These are phyloP conservation scores for Andrena fulva DNA, from an alignment of 2,888 invertebrate species.

Conservation along the genomic window DNA sequence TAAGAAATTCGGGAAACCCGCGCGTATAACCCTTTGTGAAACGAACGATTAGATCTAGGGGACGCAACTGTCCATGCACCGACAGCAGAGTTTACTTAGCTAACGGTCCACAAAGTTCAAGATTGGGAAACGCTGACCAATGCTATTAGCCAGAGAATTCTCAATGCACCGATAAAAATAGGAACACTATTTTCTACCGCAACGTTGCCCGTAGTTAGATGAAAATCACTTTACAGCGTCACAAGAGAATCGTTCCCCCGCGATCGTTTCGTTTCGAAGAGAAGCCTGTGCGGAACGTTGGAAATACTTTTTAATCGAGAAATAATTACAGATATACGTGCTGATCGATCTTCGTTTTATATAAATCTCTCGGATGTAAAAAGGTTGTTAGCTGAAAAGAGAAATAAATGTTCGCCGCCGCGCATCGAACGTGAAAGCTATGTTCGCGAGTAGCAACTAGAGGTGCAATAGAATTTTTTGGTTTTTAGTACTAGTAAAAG, in stretches of 20 bases:
- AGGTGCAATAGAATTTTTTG: conserved; percentile 70
- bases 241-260: neutral
- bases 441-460: conserved; percentile 20
- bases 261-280: neutral
- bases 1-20: neutral
- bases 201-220: neutral
- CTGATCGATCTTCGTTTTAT: conserved; percentile 14
- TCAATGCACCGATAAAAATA: conserved; percentile 59
- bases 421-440: conserved; percentile 11
- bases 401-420: neutral
- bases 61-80: neutral
- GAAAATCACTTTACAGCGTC: neutral
- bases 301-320: conserved; percentile 4
- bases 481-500: conserved; percentile 57
- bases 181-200: neutral
- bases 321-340: neutral
- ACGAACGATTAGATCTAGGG: conserved; percentile 12
- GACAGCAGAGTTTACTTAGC: conserved; percentile 14
- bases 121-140: conserved; percentile 41
- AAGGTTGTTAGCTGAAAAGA: neutral
- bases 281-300: neutral
- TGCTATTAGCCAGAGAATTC: conserved; percentile 67
- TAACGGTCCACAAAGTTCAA: conserved; percentile 29
- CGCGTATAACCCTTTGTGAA: neutral
- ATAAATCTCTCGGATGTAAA: conserved; percentile 19